Evolutionary conservation across 1,140 invertebrate genomes (phyloP).

Genomic region (Listronotus oregonensis): DNA sequence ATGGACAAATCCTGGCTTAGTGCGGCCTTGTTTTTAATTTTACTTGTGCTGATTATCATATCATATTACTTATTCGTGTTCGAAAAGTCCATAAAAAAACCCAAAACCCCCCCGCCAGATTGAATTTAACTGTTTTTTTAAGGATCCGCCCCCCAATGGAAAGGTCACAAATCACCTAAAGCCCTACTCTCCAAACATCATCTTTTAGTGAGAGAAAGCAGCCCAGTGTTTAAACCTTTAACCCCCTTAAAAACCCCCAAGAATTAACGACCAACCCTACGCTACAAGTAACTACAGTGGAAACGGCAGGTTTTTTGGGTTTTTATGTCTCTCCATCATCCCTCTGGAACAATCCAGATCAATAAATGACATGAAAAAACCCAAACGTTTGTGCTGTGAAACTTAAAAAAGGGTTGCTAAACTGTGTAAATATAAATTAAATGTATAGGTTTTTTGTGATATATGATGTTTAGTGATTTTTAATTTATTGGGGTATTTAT

Average conservation of each 20-base stretch:
- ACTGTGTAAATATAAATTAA: slow-evolving; percentile 15
- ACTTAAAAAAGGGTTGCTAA: slow-evolving; percentile 13
- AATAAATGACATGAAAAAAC: slow-evolving; percentile 75
- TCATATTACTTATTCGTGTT: slow-evolving; percentile 73
- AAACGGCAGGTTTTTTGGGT: slow-evolving; percentile 65
- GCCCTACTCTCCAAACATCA: slow-evolving; percentile 59
- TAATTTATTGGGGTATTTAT: slow-evolving; percentile 20
- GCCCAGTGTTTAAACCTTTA: slow-evolving; percentile 61
- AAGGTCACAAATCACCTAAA: slow-evolving; percentile 54
- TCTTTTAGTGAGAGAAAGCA: slow-evolving; percentile 56
- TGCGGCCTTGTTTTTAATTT: slow-evolving; percentile 76
- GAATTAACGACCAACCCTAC: slow-evolving; percentile 67
- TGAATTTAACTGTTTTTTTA: slow-evolving; percentile 69
- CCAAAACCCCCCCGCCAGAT: slow-evolving; percentile 75
- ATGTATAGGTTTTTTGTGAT: slow-evolving; percentile 30
- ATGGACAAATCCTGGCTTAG: slow-evolving; percentile 85
- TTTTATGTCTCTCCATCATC: slow-evolving; percentile 71
- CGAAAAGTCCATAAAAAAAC: slow-evolving; percentile 70
- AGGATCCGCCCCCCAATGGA: slow-evolving; percentile 58
- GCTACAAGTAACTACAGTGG: slow-evolving; percentile 67
- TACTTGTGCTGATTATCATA: slow-evolving; percentile 75
- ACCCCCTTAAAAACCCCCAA: slow-evolving; percentile 70
- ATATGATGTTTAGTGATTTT: slow-evolving; percentile 32
- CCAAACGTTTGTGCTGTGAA: slow-evolving; percentile 40
- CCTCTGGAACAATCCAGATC: slow-evolving; percentile 77